Base-by-base conservation (phyloP, 2,113 vertebrate genomes). In the Xenopus laevis region DNA sequence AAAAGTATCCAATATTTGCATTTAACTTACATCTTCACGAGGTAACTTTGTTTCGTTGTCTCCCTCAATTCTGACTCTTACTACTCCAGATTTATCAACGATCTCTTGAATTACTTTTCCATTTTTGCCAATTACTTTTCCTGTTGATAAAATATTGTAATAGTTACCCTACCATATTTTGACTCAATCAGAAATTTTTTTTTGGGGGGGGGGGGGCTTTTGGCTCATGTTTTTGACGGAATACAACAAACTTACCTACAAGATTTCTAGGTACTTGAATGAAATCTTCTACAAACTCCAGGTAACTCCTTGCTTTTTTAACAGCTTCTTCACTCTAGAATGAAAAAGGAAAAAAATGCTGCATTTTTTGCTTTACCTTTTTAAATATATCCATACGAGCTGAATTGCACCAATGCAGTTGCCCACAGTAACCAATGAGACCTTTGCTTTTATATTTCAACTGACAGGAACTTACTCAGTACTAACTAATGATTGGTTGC, bases 81-180 rank as follows among this genome's bases (percentile, higher is more conserved):
- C 92, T 67, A 93, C 92, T 85, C 92, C 92, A 81, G 92, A 93
- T 81, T 93, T 93, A 82, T 93, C 92, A 79, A 93, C 92, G 79
- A 93, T 93, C 84, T 93, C 92, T 77, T 93, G 92, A 87, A 93
- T 93, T 71, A 93, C 92, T 86, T 93, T 93, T 82, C 92, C 92
- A 85, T 93, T 93, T 90, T 93, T 93, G 66, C 92, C 92, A 90
- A 93, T 93, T 74, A 93, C 92, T 86, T 93, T 93, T 83, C 92
- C 92, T 93, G 89, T 81, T 83, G 75, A 79, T 13, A 50, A 50
- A 50, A 50, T 16, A 50, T 9, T 16, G 5, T 40, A 82, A 78
- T 72, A 72, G 88, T 83, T 82, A 86, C 8, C 47, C 17, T n/a
- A 59, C 11, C 1, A 4, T 20, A 17, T n/a, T n/a, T n/a, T n/a